These are phyloP conservation scores for Bryconaethiops microstoma DNA, from an alignment of 2,797 vertebrate species.

Conservation along the genomic window DNA sequence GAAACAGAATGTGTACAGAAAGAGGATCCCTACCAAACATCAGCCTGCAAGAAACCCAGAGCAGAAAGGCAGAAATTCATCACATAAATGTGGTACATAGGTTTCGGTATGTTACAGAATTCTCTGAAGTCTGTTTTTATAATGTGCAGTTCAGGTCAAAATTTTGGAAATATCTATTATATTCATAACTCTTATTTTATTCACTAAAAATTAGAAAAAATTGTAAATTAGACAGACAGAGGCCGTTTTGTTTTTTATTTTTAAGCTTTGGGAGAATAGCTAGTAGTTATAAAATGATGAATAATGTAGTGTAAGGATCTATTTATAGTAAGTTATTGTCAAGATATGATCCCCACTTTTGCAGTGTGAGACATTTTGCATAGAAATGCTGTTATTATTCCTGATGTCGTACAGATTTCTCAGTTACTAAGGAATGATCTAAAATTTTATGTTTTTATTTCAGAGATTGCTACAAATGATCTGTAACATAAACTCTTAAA, in stretches of 20 bases:
- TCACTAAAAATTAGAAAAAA: not conserved
- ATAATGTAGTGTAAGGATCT: not conserved
- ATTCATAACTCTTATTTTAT: not conserved
- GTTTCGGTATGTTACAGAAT: not conserved
- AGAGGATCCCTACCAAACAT: not conserved
- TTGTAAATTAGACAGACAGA: not conserved
- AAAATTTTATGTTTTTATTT: not conserved
- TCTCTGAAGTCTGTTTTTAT: not conserved
- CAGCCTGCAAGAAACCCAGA: constrained; percentile 4
- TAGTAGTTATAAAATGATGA: not conserved
- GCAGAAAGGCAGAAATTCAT: constrained; percentile 19
- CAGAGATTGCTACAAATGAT: too few relatives aligned
- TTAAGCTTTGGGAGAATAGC: not conserved
- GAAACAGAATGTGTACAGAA: not conserved
- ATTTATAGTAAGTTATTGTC: not conserved
- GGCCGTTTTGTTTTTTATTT: not conserved
- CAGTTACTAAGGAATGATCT: not conserved
- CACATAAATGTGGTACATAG: not conserved
- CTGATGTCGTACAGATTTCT: not conserved
- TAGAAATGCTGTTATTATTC: not conserved
- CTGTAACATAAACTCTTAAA: too few relatives aligned
- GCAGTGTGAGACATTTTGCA: too few relatives aligned
- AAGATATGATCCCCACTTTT: too few relatives aligned
- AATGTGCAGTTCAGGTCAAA: not conserved
- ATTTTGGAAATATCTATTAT: not conserved